Evolutionary conservation across 2,113 vertebrate genomes (phyloP), one percentile per base, ranked within the genome.

Genomic region (Caracal caracal): DNA sequence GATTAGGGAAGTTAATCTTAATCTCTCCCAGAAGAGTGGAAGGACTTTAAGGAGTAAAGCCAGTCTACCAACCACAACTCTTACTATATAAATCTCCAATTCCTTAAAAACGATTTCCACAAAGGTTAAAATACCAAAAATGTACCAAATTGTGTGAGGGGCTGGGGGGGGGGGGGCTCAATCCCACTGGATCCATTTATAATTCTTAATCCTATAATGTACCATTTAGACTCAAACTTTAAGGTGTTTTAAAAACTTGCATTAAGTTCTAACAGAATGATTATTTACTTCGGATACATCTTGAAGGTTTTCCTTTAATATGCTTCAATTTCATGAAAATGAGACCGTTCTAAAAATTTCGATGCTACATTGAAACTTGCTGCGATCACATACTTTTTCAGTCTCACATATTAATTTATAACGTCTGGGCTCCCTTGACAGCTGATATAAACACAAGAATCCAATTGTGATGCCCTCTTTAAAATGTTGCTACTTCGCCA

Each of bases 1-100:
- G 86, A 98, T 97, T 43, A 94, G 6, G 2, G 90, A 96, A 93
- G 79, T 97, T 97, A 98, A 98, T 97, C 97, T 97, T 97, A 98
- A 98, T 97, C 97, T 97, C 96, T 75, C 86, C 88, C 95, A 96
- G 87, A 68, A 26, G 80, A 73, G 81, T 81, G 35, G 59, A 68
- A 63, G 17, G 93, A 91, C 40, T 96, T 91, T 76, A 47, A 95
- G 56, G 85, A 68, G 91, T 59, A 96, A 90, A 97, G 65, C 71
- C 79, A 63, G 76, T 15, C 65, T 96, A 81, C 37, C 68, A 88
- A 92, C 80, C 91, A 95, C 51, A 95, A 76, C 49, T 94, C 96
- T 40, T 93, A 90, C n/a, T 30, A 75, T 40, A 93, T 43, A 92
- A 91, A 95, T 86, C 79, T 94, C 84, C 89, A 76, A 90, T 89